A percentile compares a stretch with the other conserved stretches of the same genome.
These are phyloP conservation scores for Odocoileus virginianus DNA, from an alignment of 2,113 vertebrate species.

Conservation along the genomic window DNA sequence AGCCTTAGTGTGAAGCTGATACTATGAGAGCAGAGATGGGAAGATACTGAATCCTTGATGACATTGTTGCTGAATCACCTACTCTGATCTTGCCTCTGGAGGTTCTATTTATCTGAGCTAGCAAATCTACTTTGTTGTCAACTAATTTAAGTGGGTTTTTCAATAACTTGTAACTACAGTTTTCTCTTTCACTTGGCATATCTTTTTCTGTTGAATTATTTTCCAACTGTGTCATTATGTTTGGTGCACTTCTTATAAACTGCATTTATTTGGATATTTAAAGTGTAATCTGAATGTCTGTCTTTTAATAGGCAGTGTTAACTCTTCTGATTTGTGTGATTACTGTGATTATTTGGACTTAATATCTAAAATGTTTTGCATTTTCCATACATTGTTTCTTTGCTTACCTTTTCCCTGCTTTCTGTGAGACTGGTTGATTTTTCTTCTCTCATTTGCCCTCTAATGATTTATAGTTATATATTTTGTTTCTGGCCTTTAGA, in stretches of 20 bases:
- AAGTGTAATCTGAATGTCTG: not conserved
- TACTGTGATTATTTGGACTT: not conserved
- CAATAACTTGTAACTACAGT: not conserved
- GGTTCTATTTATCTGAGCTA: not conserved
- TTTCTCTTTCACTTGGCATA: not conserved
- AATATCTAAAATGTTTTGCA: not conserved
- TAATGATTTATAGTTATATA: not conserved
- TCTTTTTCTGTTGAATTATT: not conserved
- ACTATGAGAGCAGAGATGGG: not conserved
- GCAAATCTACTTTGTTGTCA: not conserved
- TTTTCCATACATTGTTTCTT: not conserved
- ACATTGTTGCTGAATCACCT: not conserved
- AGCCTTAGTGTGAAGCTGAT: not conserved
- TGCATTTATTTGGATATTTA: not conserved
- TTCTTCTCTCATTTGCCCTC: not conserved
- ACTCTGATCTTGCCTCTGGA: not conserved
- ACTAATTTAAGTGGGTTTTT: not conserved
- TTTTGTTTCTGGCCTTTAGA: not conserved
- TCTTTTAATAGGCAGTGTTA: not conserved
- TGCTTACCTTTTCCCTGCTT: not conserved
- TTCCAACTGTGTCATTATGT: not conserved
- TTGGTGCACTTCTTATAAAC: not conserved
- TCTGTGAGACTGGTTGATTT: not conserved
- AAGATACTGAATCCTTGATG: no score
- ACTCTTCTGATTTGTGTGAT: not conserved